Base-by-base conservation (phyloP, 2,888 invertebrate genomes). In the Archaeoteleia sp. region DNA sequence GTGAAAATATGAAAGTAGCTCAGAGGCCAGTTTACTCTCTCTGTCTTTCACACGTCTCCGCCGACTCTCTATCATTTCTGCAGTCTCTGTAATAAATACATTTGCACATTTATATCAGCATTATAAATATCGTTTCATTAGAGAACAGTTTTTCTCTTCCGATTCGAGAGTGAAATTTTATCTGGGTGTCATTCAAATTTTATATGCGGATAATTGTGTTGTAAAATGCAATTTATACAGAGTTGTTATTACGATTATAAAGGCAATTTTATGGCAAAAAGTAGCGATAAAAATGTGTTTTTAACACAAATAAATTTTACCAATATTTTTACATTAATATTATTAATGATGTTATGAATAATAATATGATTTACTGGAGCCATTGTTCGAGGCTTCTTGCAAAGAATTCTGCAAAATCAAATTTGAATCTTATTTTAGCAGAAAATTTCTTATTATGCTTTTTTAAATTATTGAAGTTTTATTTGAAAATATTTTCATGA, bases 1-100 rank as follows among this genome's bases (percentile, higher is more conserved):
- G 85, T 83, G 85, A 85, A 85, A 85, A 84, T 84, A 85, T 84
- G 84, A 84, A 84, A 85, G 84, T 84, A 81, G 82, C 84, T 82
- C 80, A 74, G 63, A 61, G 70, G 63, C 73, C 73, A 70, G 74
- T 75, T 74, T 70, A 71, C 76, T 75, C 78, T 76, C 74, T 75
- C 70, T 51, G 70, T 73, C 71, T 69, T 53, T 63, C 48, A 51
- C 45, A 49, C 48, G 8, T 39, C 61, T 40, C 63, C 40, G 46
- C 23, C 13, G 32, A 57, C 49, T 68, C 57, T 55, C 40, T 63
- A 55, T 46, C 53, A 46, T 54, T 48, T 57, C 23, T 29, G 42
- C 29, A 20, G 10, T 13, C 42, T 20, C n/a, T n/a, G 25, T 35
- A 63, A 63, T 49, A 62, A 62, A 55, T 49, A 43, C 55, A 63